Base-by-base conservation (phyloP, 2,113 vertebrate genomes). In the Zingel zingel region DNA sequence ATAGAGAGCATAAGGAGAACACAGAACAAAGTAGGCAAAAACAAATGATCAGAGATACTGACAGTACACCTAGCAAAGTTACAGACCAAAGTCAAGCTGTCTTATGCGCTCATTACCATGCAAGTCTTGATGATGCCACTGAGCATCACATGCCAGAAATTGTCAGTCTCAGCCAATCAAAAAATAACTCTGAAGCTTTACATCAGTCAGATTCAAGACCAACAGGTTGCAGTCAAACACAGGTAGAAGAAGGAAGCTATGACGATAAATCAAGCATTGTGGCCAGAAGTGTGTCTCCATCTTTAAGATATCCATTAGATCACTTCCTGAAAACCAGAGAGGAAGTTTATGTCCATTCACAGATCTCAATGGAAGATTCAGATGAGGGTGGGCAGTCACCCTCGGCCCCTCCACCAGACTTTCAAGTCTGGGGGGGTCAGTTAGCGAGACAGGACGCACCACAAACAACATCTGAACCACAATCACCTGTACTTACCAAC, bases 301-400 rank as follows among this genome's bases (percentile, higher is more conserved):
- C 81, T 66, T 83, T 86, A 51, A 90, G 90, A 85, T 92, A 89
- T 85, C 89, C 91, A 25, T 92, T 94, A 7, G 82, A 94, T 88
- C 68, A 94, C 92, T 93, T 94, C 61, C 75, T 94, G 33, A 93
- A 95, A 91, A 86, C 90, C 80, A 94, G 95, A 66, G 94, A 93
- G 84, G 89, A 84, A 50, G 90, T 92, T 84, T 94, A 94, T 81
- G 74, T 94, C 82, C 79, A 93, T 57, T 95, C 93, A 84, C 93
- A 96, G 81, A 87, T 94, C 68, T 95, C 94, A 16, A 86, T 94
- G 82, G 93, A 91, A 66, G 91, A 93, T 69, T 93, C 95, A 61
- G 92, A 92, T 61, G 95, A 89, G 67, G 95, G 85, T 82, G 93
- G 58, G 79, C 93, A 90, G 87, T 90, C 92, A 13, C 91, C 93